Conservation (phyloP, 2,113 vertebrate genomes). For the Rhizomys pruinosus region DNA sequence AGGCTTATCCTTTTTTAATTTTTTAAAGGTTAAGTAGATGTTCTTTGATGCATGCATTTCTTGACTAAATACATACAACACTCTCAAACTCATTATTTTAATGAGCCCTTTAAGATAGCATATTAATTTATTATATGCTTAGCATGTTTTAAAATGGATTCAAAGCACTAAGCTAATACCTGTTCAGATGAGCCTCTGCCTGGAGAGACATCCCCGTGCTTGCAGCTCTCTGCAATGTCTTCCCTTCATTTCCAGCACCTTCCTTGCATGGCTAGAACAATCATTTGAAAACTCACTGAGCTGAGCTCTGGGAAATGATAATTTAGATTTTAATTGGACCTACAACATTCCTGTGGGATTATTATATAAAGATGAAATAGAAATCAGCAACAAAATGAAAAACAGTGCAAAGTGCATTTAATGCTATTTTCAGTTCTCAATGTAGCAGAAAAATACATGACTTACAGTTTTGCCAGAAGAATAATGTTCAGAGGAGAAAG, state of each 20-base stretch:
- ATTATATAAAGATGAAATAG: background rate
- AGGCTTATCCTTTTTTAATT: background rate
- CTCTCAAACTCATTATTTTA: constrained; percentile 19
- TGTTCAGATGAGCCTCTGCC: background rate
- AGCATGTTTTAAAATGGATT: background rate
- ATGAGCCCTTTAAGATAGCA: background rate
- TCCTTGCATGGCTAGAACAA: background rate
- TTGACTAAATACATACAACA: background rate
- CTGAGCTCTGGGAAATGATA: background rate
- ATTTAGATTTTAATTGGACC: constrained; percentile 4
- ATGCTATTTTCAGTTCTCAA: background rate
- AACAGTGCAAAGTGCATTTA: background rate
- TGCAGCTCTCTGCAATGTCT: background rate
- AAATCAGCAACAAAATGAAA: background rate
- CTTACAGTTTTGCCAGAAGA: background rate
- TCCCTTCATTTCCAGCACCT: background rate
- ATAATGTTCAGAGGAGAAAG: background rate
- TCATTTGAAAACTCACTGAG: constrained; percentile 34
- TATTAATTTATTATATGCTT: constrained; percentile 21
- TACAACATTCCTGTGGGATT: background rate
- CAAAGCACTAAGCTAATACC: background rate
- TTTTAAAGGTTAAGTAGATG: background rate
- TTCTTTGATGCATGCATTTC: background rate
- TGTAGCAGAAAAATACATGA: background rate
- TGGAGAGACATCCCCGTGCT: background rate